Evolutionary conservation across 2,113 vertebrate genomes (phyloP).

Genomic region (Actenoides hombroni): DNA sequence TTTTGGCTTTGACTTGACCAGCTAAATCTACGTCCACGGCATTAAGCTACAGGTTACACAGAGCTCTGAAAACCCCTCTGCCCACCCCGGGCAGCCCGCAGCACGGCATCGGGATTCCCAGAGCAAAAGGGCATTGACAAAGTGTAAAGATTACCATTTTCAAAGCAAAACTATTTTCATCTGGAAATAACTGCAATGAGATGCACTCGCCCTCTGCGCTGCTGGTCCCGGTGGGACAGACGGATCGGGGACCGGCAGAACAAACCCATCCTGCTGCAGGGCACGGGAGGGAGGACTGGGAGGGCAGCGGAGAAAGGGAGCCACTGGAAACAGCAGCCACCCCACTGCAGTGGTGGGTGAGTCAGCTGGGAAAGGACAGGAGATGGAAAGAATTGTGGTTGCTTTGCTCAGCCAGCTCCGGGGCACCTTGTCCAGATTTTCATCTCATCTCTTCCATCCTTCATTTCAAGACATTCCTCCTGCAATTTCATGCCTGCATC

Average conservation of each 20-base stretch:
- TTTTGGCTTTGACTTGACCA: neutral
- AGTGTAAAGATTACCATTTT: neutral
- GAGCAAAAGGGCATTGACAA: neutral
- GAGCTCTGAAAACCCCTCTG: neutral
- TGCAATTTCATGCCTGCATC: neutral
- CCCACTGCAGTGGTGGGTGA: neutral
- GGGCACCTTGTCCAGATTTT: neutral
- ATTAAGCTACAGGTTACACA: neutral
- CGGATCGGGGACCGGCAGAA: neutral
- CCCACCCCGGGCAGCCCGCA: neutral
- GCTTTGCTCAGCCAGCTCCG: neutral
- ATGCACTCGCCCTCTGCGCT: rapidly evolving
- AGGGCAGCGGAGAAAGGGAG: neutral
- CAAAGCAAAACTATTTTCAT: neutral
- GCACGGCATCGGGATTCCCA: neutral
- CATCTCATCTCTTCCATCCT: slow-evolving; percentile 24
- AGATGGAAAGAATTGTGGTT: slow-evolving; percentile 31
- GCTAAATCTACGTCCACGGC: rapidly evolving
- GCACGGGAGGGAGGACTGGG: neutral
- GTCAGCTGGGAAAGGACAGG: neutral
- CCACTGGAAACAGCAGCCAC: neutral
- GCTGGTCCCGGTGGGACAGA: neutral
- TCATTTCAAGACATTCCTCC: neutral
- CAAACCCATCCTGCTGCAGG: neutral
- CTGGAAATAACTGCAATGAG: rapidly evolving